These are phyloP conservation scores for Synergus itoensis DNA, from an alignment of 2,888 invertebrate species.

Conservation along the genomic window DNA sequence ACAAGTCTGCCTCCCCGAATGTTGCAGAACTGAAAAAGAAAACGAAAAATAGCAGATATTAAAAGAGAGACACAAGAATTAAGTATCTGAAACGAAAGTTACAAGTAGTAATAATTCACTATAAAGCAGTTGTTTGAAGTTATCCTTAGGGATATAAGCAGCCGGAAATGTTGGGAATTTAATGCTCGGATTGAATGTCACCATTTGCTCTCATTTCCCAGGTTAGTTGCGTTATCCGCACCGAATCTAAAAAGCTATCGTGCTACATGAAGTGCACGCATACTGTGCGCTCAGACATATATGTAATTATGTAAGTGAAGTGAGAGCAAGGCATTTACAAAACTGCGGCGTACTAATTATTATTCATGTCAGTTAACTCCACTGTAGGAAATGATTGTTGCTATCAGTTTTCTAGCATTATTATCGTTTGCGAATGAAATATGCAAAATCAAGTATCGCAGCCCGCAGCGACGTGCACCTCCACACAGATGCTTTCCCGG, in stretches of 20 bases:
- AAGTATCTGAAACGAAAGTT: too few species aligned
- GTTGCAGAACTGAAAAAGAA: too few species aligned
- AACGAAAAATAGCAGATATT: too few species aligned
- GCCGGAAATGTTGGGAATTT: not conserved
- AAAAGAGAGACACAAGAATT: too few species aligned
- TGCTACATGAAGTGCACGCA: not conserved
- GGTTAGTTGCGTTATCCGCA: conserved; percentile 32
- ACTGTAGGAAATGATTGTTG: conserved; percentile 37
- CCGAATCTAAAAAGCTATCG: conserved; percentile 19
- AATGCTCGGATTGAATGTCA: not conserved
- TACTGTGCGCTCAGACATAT: conserved; percentile 20
- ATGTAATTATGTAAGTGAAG: conserved; percentile 40
- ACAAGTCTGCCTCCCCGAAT: too few species aligned
- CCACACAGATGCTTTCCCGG: conserved; percentile 10
- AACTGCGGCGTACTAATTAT: conserved; percentile 36
- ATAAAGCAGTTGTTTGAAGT: not conserved
- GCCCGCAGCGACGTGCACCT: conserved; percentile 17
- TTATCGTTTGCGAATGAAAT: conserved; percentile 32
- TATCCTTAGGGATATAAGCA: not conserved
- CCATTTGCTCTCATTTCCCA: conserved; percentile 13
- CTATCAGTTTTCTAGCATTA: conserved; percentile 41
- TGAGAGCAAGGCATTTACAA: conserved; percentile 36
- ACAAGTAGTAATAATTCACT: too few species aligned
- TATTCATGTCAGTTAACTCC: conserved; percentile 36
- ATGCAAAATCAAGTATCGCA: conserved; percentile 40